Conservation (phyloP, 2,113 vertebrate species). For the Erythrocebus patas region DNA sequence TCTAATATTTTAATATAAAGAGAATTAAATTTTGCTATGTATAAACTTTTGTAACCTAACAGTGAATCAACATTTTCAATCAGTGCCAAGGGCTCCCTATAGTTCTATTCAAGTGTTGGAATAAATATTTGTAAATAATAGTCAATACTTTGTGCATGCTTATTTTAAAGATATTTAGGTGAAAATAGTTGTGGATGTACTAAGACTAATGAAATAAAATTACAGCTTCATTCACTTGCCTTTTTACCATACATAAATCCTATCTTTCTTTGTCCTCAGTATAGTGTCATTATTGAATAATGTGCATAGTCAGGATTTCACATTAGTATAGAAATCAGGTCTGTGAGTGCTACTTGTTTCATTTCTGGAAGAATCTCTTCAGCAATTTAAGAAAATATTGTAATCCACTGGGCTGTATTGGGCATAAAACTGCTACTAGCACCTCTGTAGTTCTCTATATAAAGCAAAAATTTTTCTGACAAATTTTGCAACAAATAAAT, state of each 20-base stretch:
- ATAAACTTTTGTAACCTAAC: constrained; percentile 97
- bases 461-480: background rate
- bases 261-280: constrained; percentile 50
- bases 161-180: constrained; percentile 82
- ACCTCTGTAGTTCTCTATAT: background rate
- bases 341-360: background rate
- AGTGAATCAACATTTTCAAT: constrained; percentile 96
- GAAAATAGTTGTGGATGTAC: constrained; percentile 75
- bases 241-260: constrained; percentile 72
- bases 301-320: background rate
- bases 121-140: constrained; percentile 91
- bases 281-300: constrained; percentile 57
- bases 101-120: constrained; percentile 90
- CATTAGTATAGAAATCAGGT: background rate
- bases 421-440: background rate
- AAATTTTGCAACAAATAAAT: background rate
- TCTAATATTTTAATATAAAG: constrained; percentile 93
- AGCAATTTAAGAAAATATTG: background rate
- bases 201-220: constrained; percentile 73
- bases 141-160: constrained; percentile 83
- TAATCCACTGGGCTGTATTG: background rate
- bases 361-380: constrained; percentile 23
- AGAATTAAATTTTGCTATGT: constrained; percentile 97
- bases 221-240: constrained; percentile 73
- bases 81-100: constrained; percentile 91